Evolutionary conservation across 2,888 invertebrate genomes (phyloP).

Genomic region (Yponomeuta sedellus): DNA sequence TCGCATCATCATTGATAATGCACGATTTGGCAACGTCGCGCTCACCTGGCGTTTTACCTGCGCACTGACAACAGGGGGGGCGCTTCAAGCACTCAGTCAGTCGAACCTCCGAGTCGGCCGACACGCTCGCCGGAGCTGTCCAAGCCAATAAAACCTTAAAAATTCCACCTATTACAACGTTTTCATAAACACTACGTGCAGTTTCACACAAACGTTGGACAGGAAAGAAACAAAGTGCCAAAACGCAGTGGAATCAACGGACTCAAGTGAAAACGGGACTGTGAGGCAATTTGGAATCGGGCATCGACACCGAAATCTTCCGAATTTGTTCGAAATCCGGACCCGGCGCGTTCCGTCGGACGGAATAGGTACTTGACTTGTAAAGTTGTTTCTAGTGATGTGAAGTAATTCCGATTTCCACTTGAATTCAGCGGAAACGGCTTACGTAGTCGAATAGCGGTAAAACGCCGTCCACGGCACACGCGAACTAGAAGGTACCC

Average conservation of each 20-base stretch:
- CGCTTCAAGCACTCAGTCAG: constrained; percentile 61
- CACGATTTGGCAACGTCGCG: constrained; percentile 73
- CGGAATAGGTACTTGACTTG: constrained; percentile 3
- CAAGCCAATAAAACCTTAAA: constrained; percentile 32
- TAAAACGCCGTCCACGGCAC: constrained; percentile 66
- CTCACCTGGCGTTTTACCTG: constrained; percentile 66
- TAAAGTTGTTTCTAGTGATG: constrained; percentile 37
- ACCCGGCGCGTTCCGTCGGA: background rate
- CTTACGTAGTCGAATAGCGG: constrained; percentile 72
- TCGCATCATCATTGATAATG: constrained; percentile 73
- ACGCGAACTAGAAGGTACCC: constrained; percentile 42
- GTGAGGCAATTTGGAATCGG: constrained; percentile 37
- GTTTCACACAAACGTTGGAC: background rate
- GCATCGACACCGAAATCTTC: constrained; percentile 36
- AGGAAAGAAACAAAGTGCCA: background rate
- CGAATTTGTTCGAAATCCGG: constrained; percentile 3
- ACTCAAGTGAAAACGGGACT: constrained; percentile 36
- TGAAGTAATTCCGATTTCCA: constrained; percentile 71
- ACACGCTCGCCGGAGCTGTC: constrained; percentile 50
- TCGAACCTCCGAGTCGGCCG: constrained; percentile 57
- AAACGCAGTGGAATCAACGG: constrained; percentile 13
- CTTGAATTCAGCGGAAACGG: constrained; percentile 67
- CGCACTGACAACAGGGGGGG: constrained; percentile 71
- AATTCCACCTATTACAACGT: constrained; percentile 40
- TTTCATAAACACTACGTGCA: constrained; percentile 17